Base-by-base conservation (phyloP, 2,113 vertebrate species). In the Notothenia rossii region DNA sequence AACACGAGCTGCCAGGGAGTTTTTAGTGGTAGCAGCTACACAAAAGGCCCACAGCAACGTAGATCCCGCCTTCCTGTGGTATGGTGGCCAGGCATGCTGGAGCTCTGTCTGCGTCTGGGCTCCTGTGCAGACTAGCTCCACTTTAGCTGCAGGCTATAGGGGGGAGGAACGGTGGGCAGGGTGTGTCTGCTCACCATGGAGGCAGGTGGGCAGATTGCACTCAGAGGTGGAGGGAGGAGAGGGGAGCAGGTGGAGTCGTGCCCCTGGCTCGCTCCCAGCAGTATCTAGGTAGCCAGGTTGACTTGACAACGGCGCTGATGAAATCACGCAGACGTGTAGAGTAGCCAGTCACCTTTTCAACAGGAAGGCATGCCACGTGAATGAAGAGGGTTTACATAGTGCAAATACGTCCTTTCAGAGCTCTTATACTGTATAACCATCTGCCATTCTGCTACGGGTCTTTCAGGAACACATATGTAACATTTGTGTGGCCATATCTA, bases 31-130 rank as follows among this genome's bases (percentile, higher is more conserved):
- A 68, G 86, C 76, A 60, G 90, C 80, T 90, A 86, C 83, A 91
- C 87, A 90, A 93, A 89, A 91, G 88, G 68, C 87, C 80, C 66
- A 62, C 63, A 71, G 86, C 83, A 25, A 75, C 10, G 66, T 51
- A 55, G 83, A 89, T 91, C 87, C 84, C 91, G 87, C 89, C 92
- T 85, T 91, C 66, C 78, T 85, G 11, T 82, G 83, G 86, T 81
- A 63, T 72, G 81, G 74, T 43, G 80, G 76, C 74, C 51, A 63
- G 81, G 86, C 86, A 82, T 88, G 88, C 79, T 89, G 70, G 56
- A 86, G 88, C 83, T 75, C 72, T 68, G 83, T 77, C 78, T 91
- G 84, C 59, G 1, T 90, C 78, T 84, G 89, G 67, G 76, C 73
- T 84, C 85, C 84, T 89, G 88, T 88, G 83, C 60, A 72, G 79